Evolutionary conservation across 2,888 invertebrate genomes (phyloP), one percentile per base, ranked within the genome.

Genomic region (Mythimna vitellina): DNA sequence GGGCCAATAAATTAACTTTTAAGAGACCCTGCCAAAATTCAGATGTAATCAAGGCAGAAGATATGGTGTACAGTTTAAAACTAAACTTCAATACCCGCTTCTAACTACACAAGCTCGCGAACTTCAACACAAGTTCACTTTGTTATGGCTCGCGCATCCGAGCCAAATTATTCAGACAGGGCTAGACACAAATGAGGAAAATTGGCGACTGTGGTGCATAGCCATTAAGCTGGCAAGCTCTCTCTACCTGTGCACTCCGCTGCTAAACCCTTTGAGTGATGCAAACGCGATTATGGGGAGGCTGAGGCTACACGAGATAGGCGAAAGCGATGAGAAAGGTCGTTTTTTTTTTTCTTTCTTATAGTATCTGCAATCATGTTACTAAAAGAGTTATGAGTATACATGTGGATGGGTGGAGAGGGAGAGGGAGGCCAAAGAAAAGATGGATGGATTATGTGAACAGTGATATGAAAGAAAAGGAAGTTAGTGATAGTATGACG

Each of bases 211-310:
- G 70, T 64, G 69, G 75, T 66, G 69, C 75, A 42, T 56, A 66
- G 65, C 65, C 80, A 79, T 82, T 80, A 82, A 73, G 74, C 65
- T 22, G 12, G 80, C 62, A 35, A 70, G 60, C 56, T 78, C 56
- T 32, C 64, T 22, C 64, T 69, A 78, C 74, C 77, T 82, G 65
- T 65, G 77, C 70, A 71, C 70, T 76, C 58, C 56, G 38, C 60
- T 46, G 22, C 64, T 64, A 64, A 83, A 22, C 60, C 65, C 75
- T 82, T 80, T 80, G 69, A 80, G 83, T 66, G 80, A 74, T 74
- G 80, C 66, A 82, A 80, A 80, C 64, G 63, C 29, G 64, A 80
- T 80, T 80, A 82, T 10, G 7, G 17, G 17, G 20, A 35, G 46
- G 56, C 38, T 29, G 32, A 1, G 22, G 17, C 7, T 7, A 6